These are phyloP conservation scores for Galbula dea DNA, from an alignment of 2,113 vertebrate genomes.

Conservation along the genomic window DNA sequence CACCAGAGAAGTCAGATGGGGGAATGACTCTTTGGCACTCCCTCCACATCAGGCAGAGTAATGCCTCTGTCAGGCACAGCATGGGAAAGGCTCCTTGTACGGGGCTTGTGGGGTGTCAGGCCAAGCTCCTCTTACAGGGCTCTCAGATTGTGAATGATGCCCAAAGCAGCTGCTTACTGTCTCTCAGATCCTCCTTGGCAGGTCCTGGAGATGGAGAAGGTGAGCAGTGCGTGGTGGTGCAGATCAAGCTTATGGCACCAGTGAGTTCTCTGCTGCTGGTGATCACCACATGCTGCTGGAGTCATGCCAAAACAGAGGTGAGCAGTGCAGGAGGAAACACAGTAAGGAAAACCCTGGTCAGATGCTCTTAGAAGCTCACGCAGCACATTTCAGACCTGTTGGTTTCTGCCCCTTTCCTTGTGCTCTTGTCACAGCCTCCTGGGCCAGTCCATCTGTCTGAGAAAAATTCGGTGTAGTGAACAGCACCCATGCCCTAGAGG, in stretches of 20 bases:
- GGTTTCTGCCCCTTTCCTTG: neutral
- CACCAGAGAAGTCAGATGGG: neutral
- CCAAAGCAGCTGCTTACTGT: neutral
- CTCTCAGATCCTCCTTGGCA: neutral
- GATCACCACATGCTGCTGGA: accelerated
- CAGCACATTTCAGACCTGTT: neutral
- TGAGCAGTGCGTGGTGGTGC: accelerated
- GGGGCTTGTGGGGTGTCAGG: neutral
- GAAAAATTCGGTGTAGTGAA: slow-evolving; percentile 38
- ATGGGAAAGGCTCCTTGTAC: neutral
- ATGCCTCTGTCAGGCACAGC: no score
- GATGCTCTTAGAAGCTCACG: neutral
- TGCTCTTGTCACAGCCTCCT: accelerated
- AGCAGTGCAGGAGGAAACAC: neutral
- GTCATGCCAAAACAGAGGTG: accelerated
- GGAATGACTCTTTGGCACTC: neutral
- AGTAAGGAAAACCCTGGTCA: neutral
- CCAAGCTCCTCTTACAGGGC: neutral
- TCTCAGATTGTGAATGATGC: accelerated
- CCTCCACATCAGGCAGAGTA: neutral
- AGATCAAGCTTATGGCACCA: accelerated
- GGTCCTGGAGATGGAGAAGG: accelerated
- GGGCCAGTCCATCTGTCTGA: accelerated
- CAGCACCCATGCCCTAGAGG: neutral
- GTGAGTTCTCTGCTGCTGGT: neutral